Base-by-base conservation (phyloP, 2,113 vertebrate genomes). In the Datnioides undecimradiatus region DNA sequence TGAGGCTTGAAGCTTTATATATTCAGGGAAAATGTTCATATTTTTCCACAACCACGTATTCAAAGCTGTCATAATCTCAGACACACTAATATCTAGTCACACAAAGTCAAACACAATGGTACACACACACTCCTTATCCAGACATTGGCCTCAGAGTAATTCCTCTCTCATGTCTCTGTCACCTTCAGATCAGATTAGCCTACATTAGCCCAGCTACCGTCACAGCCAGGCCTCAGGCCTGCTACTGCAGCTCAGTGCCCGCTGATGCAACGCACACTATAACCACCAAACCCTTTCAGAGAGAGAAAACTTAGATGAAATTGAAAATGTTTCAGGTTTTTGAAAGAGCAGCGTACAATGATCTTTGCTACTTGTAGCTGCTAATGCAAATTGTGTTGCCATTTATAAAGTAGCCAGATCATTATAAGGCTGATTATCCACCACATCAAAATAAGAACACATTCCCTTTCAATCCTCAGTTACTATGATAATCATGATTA, bases 101-200 rank as follows among this genome's bases (percentile, higher is more conserved):
- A 62, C 40, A 2, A 7, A 76, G 40, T 73, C 76, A 81, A 74
- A 68, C 62, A 41, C 48, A 55, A 2, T 33, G 51, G 25, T 45
- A 43, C 27, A 49, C 43, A 72, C 36, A 58, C 34, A 55, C 33
- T 9, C 33, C 33, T 43, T 60, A 78, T 83, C 60, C 73, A 79
- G 64, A 72, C 57, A 64, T 25, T 33, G 45, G 80, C 29, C 66
- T 84, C 76, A 9, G 17, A 87, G 71, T 92, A 88, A 90, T 86
- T 90, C 89, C 70, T 71, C 85, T 73, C 85, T 86, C 46, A 7
- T 84, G 82, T 82, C 75, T 91, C 87, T 87, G 79, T 92, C 88
- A 87, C 91, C 86, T 92, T 90, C 86, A 92, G 76, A 89, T 91
- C 70, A 93, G 90, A 94, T 93, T 92, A 93, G 84, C 78, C 82